Evolutionary conservation across 2,113 vertebrate species (phyloP), one percentile per base, ranked within the genome.

Genomic region (Microcebus lehilahytsara): DNA sequence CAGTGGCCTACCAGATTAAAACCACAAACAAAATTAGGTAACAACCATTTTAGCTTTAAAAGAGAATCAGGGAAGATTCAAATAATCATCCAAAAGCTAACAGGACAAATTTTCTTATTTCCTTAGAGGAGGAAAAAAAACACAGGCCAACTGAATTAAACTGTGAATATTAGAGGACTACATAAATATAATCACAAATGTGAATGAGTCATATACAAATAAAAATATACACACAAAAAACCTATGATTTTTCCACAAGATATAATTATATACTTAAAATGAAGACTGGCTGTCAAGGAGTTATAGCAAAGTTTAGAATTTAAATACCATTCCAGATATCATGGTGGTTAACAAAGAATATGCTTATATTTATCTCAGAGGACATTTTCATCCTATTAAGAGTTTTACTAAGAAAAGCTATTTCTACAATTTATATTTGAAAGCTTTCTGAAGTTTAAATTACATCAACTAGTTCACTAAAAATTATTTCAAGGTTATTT

Each of bases 131-230:
- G 49, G 78, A 75, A 85, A 91, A 94, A 96, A 96, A 92, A 62
- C 30, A 94, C 42, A 96, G 58, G 87, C 40, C 95, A 97, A 92
- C 58, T 96, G 81, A 95, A 94, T 88, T 95, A 92, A 97, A 97
- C 80, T 95, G 77, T 94, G 95, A 97, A 69, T 90, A 96, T 91
- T 94, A 93, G 95, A 92, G 72, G 97, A 96, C 77, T 95, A 98
- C 71, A 94, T 93, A 96, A 96, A 97, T 94, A 96, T 87, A 95
- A 93, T 81, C 85, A 97, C 97, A 93, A 98, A 97, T 97, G 74
- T 96, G 80, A 96, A 97, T 97, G 95, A 97, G 94, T 96, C 53
- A 95, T 97, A 92, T 96, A 95, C 93, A 96, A 97, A 97, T 91
- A 96, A 97, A 97, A 95, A 96, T 83, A 93, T 93, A 97, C 53